Base-by-base conservation (phyloP, 2,888 invertebrate genomes). In the Amaurobius ferox region DNA sequence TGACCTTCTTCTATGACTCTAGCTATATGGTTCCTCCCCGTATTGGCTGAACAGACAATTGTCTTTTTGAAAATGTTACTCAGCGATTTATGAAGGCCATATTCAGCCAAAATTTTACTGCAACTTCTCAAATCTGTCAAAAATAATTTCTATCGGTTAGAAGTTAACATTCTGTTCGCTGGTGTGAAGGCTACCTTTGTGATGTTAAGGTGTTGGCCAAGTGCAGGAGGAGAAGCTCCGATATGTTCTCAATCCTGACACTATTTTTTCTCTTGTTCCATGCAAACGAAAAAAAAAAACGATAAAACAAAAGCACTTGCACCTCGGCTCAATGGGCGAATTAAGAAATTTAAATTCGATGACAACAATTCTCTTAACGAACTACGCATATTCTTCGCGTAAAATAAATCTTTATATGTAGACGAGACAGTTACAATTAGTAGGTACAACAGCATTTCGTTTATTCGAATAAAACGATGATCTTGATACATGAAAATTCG, bases 271-370 rank as follows among this genome's bases (percentile, higher is more conserved):
- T 74, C 73, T 80, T 40, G 74, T 68, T 40, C 67, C 80, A 80
- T 26, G 79, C 79, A 79, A 74, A 80, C 62, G 30, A 64, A 48
- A 40, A 40, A 40, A 9, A 70, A 35, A 55, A 55, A n/a, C 19
- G 16, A 16, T 23, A 55, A 55, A 55, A n/a, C 55, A 40, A 79
- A 66, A 79, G 79, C 79, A 79, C 79, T 79, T 74, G 81, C 80
- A 81, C 74, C 61, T 81, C 68, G 81, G 68, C 74, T 81, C 81
- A 35, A 62, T 5, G 55, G 23, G 55, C 55, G 23, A 55, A 23
- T 55, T 55, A 1, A 1, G 3, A 23, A 55, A 44, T 16, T 16
- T 11, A 16, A 35, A 35, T 7, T 35, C 6, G 11, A 35, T 35
- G 11, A 35, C 11, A 35, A 35, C 6, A 35, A 35, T 35, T 11